Evolutionary conservation across 2,888 invertebrate species (phyloP), one percentile per base, ranked within the genome.

Genomic region (Mimumesa dahlbomi): DNA sequence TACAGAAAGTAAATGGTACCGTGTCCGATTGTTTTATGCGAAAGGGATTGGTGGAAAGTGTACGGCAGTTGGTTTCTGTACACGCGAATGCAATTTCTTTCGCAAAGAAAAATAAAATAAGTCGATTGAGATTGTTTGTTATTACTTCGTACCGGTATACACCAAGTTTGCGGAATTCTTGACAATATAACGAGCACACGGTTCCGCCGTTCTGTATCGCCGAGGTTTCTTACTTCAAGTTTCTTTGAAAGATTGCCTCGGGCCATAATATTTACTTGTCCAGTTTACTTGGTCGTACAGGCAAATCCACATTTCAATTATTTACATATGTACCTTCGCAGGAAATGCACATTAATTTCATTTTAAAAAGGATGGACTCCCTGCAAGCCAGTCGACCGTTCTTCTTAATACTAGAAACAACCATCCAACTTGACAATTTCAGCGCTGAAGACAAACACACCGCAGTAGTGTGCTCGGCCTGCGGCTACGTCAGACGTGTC

Each of bases 401-500:
- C n/a, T n/a, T n/a, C n/a, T n/a, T n/a, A n/a, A n/a, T n/a, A n/a
- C n/a, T n/a, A n/a, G n/a, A n/a, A n/a, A n/a, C n/a, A n/a, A n/a
- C n/a, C n/a, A n/a, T n/a, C n/a, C 1, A 38, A 7, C 25, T 25
- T 25, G 7, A 25, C 25, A 25, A 25, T 25, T 25, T 3, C 25
- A 25, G 7, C 25, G 7, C 3, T 25, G 54, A 76, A 80, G 71
- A 82, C 70, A 82, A 77, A 74, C 77, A 71, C 48, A 66, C 54
- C 49, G 38, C 43, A 52, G 42, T 29, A 48, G 54, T 63, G 52
- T 16, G 54, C 57, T 9, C 52, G 45, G 49, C 70, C 61, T 57
- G 67, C 66, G 80, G 78, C 77, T 73, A 70, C 70, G 57, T 62
- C 58, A 58, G 80, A 78, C 70, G 76, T 73, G 76, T 79, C 76